A percentile compares a stretch with the other conserved stretches of the same genome.
phyloP scores from a whole-genome alignment of 1,140 invertebrate species.

The Drosophila sp. region DNA sequence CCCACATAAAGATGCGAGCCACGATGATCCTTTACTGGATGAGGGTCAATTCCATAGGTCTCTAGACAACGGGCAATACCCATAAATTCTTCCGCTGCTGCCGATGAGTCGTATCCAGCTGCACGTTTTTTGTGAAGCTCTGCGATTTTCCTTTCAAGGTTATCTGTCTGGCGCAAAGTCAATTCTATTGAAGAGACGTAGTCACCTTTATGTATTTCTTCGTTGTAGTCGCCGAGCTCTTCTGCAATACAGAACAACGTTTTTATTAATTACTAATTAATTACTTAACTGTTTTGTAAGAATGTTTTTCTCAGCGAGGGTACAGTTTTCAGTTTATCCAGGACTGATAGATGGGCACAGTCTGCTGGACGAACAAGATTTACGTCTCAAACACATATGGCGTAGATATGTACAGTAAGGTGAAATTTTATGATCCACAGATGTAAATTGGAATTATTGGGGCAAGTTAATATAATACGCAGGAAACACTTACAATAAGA shows the following conservation, averaged over 20 bases:
- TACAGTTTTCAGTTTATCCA: too few species aligned
- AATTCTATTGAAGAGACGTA: constrained; percentile 96
- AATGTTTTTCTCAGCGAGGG: too few species aligned
- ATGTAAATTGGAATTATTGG: too few species aligned
- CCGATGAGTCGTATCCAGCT: constrained; percentile 63
- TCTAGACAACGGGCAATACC: constrained; percentile 91
- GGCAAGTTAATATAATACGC: too few species aligned
- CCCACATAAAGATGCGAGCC: constrained; percentile 94
- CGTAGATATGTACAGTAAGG: too few species aligned
- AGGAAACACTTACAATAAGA: too few species aligned
- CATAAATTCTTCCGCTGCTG: constrained; percentile 78
- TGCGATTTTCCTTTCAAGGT: constrained; percentile 95
- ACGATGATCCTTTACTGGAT: constrained; percentile 94
- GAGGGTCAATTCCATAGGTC: constrained; percentile 98
- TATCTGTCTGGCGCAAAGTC: constrained; percentile 94
- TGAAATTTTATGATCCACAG: too few species aligned
- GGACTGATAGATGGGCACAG: too few species aligned
- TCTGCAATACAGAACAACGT: constrained; percentile 84
- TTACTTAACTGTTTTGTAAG: too few species aligned
- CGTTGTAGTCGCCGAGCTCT: constrained; percentile 97
- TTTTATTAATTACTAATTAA: too few species aligned
- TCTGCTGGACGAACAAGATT: too few species aligned
- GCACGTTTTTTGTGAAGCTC: constrained; percentile 92
- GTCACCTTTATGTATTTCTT: constrained; percentile 93
- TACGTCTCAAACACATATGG: too few species aligned